phyloP scores from a whole-genome alignment of 1,140 invertebrate species.

The Acromyrmex charruanus region DNA sequence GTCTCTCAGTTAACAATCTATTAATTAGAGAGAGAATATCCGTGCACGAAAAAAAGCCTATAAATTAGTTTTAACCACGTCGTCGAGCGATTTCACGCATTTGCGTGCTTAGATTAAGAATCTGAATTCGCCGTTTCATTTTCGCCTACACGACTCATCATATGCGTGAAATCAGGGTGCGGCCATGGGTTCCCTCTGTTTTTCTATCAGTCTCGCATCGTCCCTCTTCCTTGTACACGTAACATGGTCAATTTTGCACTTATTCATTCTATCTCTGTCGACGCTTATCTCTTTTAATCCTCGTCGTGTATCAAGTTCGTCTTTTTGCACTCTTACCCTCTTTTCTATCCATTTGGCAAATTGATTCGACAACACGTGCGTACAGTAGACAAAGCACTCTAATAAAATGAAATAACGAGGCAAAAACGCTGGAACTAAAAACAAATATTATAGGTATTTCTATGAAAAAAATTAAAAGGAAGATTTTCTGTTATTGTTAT shows the following conservation, averaged over 20 bases:
- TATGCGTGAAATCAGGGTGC: slow-evolving; percentile 77
- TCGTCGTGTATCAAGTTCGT: slow-evolving; percentile 34
- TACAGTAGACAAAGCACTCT: background rate
- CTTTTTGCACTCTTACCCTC: slow-evolving; percentile 15
- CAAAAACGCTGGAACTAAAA: background rate
- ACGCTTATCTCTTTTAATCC: slow-evolving; percentile 43
- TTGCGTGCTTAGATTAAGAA: slow-evolving; percentile 58
- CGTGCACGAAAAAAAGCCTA: slow-evolving; percentile 33
- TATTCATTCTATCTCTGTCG: slow-evolving; percentile 19
- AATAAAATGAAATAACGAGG: slow-evolving; percentile 41
- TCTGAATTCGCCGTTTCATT: slow-evolving; percentile 54
- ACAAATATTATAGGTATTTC: background rate
- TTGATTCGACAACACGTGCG: slow-evolving; percentile 73
- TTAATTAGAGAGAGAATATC: background rate
- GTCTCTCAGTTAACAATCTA: background rate
- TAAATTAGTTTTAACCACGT: slow-evolving; percentile 70
- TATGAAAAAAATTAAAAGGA: background rate
- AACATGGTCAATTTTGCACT: slow-evolving; percentile 44
- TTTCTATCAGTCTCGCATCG: slow-evolving; percentile 40
- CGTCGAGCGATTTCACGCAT: slow-evolving; percentile 46
- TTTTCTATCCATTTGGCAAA: slow-evolving; percentile 76
- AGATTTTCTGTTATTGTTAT: background rate
- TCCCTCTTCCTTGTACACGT: slow-evolving; percentile 24
- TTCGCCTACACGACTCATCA: slow-evolving; percentile 61
- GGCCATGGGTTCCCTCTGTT: slow-evolving; percentile 64